Conservation (phyloP, 2,113 vertebrate genomes). For the Penelope pileata region DNA sequence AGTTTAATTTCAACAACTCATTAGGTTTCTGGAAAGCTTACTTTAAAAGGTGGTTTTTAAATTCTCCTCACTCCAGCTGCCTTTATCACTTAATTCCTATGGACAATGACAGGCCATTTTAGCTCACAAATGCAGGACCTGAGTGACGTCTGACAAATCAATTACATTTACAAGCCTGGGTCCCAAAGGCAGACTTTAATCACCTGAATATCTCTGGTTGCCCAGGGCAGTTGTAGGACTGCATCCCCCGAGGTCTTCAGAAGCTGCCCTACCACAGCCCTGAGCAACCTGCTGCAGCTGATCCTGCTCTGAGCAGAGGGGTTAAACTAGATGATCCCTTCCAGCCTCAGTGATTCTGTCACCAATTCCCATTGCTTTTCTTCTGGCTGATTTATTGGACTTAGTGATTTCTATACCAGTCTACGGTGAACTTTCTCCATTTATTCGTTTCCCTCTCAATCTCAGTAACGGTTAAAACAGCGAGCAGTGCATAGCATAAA, state of each 20-base stretch:
- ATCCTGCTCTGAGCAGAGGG: not conserved
- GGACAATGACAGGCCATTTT: not conserved
- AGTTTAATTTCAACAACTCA: not conserved
- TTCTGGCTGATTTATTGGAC: not conserved
- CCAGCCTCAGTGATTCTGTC: not conserved
- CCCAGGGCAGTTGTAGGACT: not conserved
- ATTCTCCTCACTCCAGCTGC: not conserved
- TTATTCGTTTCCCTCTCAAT: not conserved
- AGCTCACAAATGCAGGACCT: not conserved
- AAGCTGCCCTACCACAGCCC: not conserved
- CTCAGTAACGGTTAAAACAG: not conserved
- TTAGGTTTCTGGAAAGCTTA: not conserved
- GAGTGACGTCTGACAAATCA: not conserved
- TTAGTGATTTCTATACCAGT: not conserved
- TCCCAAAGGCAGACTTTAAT: not conserved
- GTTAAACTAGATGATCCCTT: not conserved
- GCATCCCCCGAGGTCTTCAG: too few species aligned
- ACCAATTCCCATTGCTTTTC: not conserved
- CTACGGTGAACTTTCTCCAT: not conserved
- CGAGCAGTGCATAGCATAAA: not conserved
- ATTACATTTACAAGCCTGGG: not conserved
- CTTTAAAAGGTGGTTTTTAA: not conserved
- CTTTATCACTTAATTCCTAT: not conserved
- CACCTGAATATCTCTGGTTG: not conserved
- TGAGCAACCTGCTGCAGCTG: not conserved